Base-by-base conservation (phyloP, 1,140 invertebrate species). In the Octopus bimaculoides region DNA sequence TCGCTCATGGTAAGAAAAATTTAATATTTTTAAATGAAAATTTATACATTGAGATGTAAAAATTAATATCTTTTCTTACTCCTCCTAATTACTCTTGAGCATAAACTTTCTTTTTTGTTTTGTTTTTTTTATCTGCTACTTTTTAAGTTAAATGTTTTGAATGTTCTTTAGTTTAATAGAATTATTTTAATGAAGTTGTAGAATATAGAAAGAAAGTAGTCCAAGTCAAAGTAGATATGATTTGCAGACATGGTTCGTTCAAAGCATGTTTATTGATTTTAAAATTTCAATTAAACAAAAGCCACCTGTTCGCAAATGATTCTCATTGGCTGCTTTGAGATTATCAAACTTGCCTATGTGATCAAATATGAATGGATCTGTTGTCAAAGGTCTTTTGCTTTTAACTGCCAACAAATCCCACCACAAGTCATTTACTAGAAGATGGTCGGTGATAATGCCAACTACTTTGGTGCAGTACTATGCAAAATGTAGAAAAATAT, bases 1-100 rank as follows among this genome's bases (percentile, higher is more conserved):
- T 95, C 75, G 93, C 93, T 79, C 94, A 95, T 89, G 94, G 94
- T 95, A 89, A 94, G 94, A 85, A 41, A 41, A 41, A 41, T 41
- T 41, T 41, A 41, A 41, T 41, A 41, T 41, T 41, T 41, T 41
- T 41, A 41, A 41, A 41, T 41, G 26, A 41, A 41, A 41, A 41
- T 41, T 41, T 41, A 41, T 41, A 41, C 26, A 41, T 41, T 41
- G 26, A 41, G 26, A 41, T 41, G 26, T 41, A 41, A 41, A 41
- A 41, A 41, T 41, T 41, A 41, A 41, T 41, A 41, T 41, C 26
- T 41, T 41, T 41, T 41, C 26, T 41, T 2, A 41, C 1, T 41
- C 26, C 26, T 41, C 26, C 26, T 41, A 41, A 41, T 41, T 41
- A 41, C 26, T 41, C 26, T 41, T 41, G 26, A 41, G 26, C 26